These are phyloP conservation scores for Dolomedes plantarius DNA, from an alignment of 2,888 invertebrate genomes.

Conservation along the genomic window DNA sequence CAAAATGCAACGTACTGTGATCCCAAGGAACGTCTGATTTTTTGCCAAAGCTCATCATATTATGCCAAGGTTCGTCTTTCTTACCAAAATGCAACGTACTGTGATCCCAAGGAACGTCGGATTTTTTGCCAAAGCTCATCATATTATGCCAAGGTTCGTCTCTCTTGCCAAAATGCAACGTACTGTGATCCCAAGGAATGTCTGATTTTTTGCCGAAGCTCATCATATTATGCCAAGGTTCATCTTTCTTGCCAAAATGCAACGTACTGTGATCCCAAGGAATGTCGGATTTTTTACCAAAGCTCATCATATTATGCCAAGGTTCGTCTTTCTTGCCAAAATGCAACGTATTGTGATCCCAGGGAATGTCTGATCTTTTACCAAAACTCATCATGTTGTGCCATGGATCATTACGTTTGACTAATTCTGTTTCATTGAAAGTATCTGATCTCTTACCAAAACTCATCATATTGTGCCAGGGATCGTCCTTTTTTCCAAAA, in stretches of 20 bases:
- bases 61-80: slow-evolving; percentile 43
- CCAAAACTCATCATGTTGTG: slow-evolving; percentile 28
- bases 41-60: slow-evolving; percentile 37
- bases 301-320: slow-evolving; percentile 27
- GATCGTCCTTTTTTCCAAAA: slow-evolving; percentile 47
- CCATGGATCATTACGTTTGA: slow-evolving; percentile 32
- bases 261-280: slow-evolving; percentile 26
- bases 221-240: not conserved
- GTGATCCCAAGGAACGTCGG: slow-evolving; percentile 21
- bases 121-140: slow-evolving; percentile 49
- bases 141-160: slow-evolving; percentile 16
- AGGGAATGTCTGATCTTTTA: not conserved
- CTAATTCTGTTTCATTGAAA: slow-evolving; percentile 11
- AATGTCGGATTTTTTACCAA: slow-evolving; percentile 28
- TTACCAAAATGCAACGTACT: slow-evolving; percentile 50
- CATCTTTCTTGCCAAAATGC: slow-evolving; percentile 45
- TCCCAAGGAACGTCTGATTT: slow-evolving; percentile 4
- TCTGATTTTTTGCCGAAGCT: not conserved
- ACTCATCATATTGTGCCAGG: slow-evolving; percentile 32
- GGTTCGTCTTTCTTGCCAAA: slow-evolving; percentile 2
- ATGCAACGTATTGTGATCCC: not conserved
- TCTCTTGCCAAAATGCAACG: not conserved
- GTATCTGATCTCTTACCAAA: slow-evolving; percentile 41
- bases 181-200: not conserved
- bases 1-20: slow-evolving; percentile 28